Evolutionary conservation across 2,888 invertebrate genomes (phyloP).

Genomic region (Drosophila multiciliata): DNA sequence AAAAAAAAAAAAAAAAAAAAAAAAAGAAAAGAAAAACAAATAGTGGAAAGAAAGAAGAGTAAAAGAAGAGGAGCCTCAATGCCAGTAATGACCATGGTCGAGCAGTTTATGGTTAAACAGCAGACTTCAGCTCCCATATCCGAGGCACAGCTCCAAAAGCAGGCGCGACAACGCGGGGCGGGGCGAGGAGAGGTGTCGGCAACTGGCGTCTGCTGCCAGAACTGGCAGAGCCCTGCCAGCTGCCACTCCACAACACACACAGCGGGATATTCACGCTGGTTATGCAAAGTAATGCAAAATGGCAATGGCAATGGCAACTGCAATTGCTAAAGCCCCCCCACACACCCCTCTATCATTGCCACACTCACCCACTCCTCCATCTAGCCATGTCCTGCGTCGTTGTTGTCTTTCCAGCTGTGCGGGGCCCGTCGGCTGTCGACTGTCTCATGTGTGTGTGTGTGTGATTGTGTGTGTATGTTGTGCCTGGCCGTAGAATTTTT

Average conservation of each 20-base stretch:
- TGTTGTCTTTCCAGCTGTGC: constrained; percentile 69
- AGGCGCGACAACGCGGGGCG: constrained; percentile 33
- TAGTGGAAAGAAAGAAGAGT: background rate
- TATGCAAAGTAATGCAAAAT: constrained; percentile 80
- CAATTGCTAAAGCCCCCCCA: constrained; percentile 61
- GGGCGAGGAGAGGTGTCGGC: constrained; percentile 48
- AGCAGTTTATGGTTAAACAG: constrained; percentile 74
- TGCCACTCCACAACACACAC: constrained; percentile 36
- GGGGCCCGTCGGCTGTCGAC: constrained; percentile 31
- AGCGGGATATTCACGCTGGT: constrained; percentile 66
- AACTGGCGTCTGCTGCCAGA: constrained; percentile 33
- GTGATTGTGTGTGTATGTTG: constrained; percentile 18
- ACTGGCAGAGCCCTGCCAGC: constrained; percentile 4
- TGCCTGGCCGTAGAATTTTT: constrained; percentile 35
- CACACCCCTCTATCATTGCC: background rate
- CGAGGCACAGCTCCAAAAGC: constrained; percentile 42
- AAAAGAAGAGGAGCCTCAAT: constrained; percentile 29
- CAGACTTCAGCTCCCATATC: constrained; percentile 46
- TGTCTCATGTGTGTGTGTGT: constrained; percentile 3
- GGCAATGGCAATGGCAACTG: constrained; percentile 69
- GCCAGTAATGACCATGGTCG: constrained; percentile 69
- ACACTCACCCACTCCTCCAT: background rate
- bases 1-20: background rate
- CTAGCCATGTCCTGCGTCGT: constrained; percentile 28
- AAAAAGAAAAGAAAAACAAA: constrained; percentile 1